These are phyloP conservation scores for Pycnonotus jocosus DNA, from an alignment of 2,113 vertebrate species.

Conservation along the genomic window DNA sequence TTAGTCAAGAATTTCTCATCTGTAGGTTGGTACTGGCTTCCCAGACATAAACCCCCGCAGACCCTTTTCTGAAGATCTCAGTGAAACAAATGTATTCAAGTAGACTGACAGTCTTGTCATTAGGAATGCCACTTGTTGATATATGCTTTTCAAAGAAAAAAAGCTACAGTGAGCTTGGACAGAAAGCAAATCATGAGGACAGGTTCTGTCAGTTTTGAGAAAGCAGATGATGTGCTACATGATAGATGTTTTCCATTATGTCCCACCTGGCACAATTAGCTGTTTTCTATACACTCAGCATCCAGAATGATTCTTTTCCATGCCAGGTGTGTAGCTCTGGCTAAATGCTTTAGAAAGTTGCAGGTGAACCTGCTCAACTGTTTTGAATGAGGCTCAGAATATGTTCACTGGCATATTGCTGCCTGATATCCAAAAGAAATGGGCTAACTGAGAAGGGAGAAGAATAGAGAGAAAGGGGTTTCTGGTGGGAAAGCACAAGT, in stretches of 20 bases:
- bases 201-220: neutral
- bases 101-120: neutral
- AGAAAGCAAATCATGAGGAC: neutral
- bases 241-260: neutral
- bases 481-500: neutral
- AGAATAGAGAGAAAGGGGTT: neutral
- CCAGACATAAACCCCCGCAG: neutral
- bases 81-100: neutral
- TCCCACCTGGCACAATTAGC: neutral
- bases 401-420: neutral
- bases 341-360: neutral
- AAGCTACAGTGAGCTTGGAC: neutral
- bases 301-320: neutral
- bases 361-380: neutral
- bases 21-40: neutral
- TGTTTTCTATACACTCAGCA: neutral
- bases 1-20: neutral
- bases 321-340: neutral
- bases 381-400: neutral
- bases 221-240: neutral
- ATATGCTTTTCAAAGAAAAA: neutral
- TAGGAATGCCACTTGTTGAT: neutral
- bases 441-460: neutral
- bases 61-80: neutral
- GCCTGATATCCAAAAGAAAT: neutral